phyloP scores from a whole-genome alignment of 2,113 vertebrate genomes.

The Tupaia chinensis region DNA sequence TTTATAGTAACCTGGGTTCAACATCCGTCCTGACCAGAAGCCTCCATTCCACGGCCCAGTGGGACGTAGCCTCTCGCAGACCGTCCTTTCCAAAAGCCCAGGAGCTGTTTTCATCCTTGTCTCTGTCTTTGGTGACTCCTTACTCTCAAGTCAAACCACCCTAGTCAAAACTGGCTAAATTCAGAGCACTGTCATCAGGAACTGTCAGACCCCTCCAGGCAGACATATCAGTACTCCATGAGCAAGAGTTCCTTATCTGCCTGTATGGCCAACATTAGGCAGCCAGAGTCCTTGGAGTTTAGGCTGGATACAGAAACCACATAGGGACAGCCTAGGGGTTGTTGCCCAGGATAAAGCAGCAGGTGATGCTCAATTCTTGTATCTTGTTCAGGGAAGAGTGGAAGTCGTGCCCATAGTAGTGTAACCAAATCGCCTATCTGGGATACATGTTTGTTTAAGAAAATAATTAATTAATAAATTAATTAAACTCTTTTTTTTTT shows the following conservation, averaged over 20 bases:
- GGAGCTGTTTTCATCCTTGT: background rate
- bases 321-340: background rate
- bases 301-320: background rate
- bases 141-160: background rate
- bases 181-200: background rate
- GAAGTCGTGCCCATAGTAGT: background rate
- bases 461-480: too few relatives aligned
- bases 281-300: background rate
- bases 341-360: background rate
- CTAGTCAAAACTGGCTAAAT: background rate
- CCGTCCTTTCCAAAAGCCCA: background rate
- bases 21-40: background rate
- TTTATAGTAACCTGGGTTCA: background rate
- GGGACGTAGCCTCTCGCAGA: fast-evolving
- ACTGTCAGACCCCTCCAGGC: background rate
- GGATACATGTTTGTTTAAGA: background rate
- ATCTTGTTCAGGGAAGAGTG: background rate
- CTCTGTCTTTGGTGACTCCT: background rate
- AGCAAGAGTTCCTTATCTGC: background rate
- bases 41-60: background rate
- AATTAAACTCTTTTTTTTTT: too few relatives aligned
- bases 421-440: background rate
- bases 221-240: background rate
- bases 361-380: background rate
- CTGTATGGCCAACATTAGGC: background rate